A percentile compares a stretch with the other conserved stretches of the same genome.
phyloP scores from a whole-genome alignment of 2,888 invertebrate species.

The Bugulina stolonifera region DNA sequence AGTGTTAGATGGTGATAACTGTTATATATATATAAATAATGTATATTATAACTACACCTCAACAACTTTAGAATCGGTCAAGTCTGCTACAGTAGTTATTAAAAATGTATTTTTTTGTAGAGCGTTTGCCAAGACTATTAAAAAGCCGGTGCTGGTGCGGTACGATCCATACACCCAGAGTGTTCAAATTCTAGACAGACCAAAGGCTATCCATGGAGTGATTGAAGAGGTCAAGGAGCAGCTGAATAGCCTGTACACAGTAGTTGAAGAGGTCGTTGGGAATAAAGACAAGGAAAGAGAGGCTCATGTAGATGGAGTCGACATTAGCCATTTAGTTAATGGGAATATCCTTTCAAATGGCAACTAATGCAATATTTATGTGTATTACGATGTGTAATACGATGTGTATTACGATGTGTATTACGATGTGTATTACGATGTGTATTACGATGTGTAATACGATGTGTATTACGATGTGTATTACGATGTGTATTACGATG shows the following conservation, averaged over 20 bases:
- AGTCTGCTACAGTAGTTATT: neutral
- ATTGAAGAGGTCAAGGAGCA: conserved; percentile 36
- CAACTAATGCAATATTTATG: too few relatives aligned
- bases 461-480: too few relatives aligned
- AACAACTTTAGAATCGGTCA: neutral
- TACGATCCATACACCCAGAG: conserved; percentile 49
- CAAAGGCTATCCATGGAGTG: conserved; percentile 35
- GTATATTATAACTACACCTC: neutral
- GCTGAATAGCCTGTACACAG: conserved; percentile 31
- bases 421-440: too few relatives aligned
- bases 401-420: too few relatives aligned
- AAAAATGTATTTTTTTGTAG: conserved; percentile 32
- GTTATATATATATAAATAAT: too few relatives aligned
- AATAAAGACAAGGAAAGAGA: neutral
- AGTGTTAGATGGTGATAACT: too few relatives aligned
- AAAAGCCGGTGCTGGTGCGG: conserved; percentile 41
- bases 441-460: too few relatives aligned
- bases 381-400: too few relatives aligned
- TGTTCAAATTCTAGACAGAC: conserved; percentile 39
- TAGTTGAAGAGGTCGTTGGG: conserved; percentile 27
- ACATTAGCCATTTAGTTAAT: too few relatives aligned
- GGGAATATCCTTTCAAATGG: too few relatives aligned
- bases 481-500: too few relatives aligned
- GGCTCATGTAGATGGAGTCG: too few relatives aligned
- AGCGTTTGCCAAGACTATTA: conserved; percentile 39